These are phyloP conservation scores for Girardinus metallicus DNA, from an alignment of 2,797 vertebrate genomes.

Conservation along the genomic window DNA sequence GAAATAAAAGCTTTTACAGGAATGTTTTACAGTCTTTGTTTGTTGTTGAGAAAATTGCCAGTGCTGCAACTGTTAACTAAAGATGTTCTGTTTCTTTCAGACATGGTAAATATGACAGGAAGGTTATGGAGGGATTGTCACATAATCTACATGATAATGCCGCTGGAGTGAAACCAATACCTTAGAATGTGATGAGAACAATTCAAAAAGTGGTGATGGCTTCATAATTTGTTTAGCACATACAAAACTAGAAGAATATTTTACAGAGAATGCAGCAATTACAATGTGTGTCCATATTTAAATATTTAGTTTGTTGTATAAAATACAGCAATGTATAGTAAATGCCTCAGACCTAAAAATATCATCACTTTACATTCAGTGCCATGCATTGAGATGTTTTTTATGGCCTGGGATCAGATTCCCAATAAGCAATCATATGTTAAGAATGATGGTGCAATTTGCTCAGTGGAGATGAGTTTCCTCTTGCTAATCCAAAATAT, in stretches of 20 bases:
- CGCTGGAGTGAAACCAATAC: conserved; percentile 42
- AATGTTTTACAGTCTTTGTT: conserved; percentile 58
- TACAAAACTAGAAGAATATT: conserved; percentile 38
- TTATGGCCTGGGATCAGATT: conserved; percentile 23
- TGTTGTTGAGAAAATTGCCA: conserved; percentile 30
- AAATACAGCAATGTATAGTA: conserved; percentile 17
- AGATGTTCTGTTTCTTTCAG: conserved; percentile 25
- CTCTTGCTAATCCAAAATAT: conserved; percentile 25
- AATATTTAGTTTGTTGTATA: conserved; percentile 17
- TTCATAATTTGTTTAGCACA: conserved; percentile 5
- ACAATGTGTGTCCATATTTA: conserved; percentile 1
- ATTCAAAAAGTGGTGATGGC: conserved; percentile 19
- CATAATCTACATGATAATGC: conserved; percentile 48
- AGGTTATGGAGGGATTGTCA: conserved; percentile 63
- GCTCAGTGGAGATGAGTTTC: not conserved
- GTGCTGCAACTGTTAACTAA: conserved; percentile 25
- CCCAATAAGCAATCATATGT: conserved; percentile 24
- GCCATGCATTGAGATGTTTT: conserved; percentile 47
- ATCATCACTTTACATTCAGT: conserved; percentile 42
- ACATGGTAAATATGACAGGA: conserved; percentile 13
- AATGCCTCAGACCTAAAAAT: conserved; percentile 15
- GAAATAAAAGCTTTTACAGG: conserved; percentile 46
- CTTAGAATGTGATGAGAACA: conserved; percentile 18
- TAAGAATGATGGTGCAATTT: conserved; percentile 26
- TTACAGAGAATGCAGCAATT: conserved; percentile 7